These are phyloP conservation scores for Euura lappo DNA, from an alignment of 1,140 invertebrate species.

Conservation along the genomic window DNA sequence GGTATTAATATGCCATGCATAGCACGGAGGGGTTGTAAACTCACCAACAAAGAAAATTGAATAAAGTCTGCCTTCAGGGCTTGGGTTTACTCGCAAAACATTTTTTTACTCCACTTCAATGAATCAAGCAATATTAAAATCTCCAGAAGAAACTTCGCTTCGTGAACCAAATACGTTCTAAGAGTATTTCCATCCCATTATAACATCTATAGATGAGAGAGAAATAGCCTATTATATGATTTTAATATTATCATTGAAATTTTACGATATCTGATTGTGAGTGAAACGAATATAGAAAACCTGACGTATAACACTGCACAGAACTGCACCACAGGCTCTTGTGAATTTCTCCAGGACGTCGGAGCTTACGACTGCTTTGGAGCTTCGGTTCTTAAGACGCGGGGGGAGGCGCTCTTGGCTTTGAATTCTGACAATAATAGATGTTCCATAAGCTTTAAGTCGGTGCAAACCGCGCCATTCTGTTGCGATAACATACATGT, in stretches of 20 bases:
- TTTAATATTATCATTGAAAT: too few species aligned
- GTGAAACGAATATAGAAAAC: too few species aligned
- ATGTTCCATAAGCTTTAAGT: not conserved
- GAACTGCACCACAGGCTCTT: not conserved
- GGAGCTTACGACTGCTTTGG: not conserved
- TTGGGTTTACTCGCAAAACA: too few species aligned
- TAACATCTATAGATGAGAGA: too few species aligned
- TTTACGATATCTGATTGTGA: too few species aligned
- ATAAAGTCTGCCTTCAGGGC: conserved; percentile 24
- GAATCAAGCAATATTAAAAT: too few species aligned
- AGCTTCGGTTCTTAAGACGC: not conserved
- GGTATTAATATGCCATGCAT: conserved; percentile 41
- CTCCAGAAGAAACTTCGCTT: too few species aligned
- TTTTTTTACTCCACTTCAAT: too few species aligned
- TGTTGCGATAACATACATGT: not conserved
- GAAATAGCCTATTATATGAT: too few species aligned
- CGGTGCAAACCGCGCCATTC: not conserved
- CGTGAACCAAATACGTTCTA: too few species aligned
- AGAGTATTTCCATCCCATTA: too few species aligned
- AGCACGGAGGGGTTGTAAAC: conserved; percentile 34
- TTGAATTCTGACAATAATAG: not conserved
- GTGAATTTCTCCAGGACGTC: too few species aligned
- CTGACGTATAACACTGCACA: not conserved
- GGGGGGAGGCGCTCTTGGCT: not conserved
- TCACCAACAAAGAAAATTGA: conserved; percentile 45